phyloP scores from a whole-genome alignment of 2,888 invertebrate genomes.

The Cataglyphis cursor region DNA sequence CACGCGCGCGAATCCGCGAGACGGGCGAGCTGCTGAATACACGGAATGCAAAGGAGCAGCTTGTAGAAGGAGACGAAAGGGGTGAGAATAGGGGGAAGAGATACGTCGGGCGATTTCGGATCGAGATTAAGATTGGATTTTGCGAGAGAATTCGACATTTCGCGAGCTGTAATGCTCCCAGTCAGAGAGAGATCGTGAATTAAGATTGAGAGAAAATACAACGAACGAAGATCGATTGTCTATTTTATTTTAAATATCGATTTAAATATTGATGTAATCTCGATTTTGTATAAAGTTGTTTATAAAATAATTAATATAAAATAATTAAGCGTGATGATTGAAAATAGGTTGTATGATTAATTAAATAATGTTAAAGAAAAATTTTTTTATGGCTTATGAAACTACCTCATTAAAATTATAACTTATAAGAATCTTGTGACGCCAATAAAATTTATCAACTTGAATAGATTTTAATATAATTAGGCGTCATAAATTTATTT shows the following conservation, averaged over 20 bases:
- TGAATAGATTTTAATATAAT: neutral
- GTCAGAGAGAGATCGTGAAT: neutral
- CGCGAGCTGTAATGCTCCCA: neutral
- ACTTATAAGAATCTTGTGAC: neutral
- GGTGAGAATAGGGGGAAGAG: neutral
- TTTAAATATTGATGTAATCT: neutral
- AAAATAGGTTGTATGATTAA: neutral
- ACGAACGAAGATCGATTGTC: neutral
- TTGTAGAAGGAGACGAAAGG: neutral
- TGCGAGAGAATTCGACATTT: conserved; percentile 33
- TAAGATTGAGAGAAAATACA: conserved; percentile 13
- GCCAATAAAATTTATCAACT: neutral
- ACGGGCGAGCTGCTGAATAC: conserved; percentile 41
- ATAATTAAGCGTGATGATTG: neutral
- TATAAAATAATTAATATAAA: neutral
- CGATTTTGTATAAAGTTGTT: neutral
- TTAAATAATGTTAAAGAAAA: neutral
- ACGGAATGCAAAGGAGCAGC: conserved; percentile 34
- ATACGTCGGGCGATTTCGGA: conserved; percentile 31
- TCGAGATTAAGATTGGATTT: conserved; percentile 48
- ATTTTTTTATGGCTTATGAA: neutral
- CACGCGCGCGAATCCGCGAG: conserved; percentile 48
- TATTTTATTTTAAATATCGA: conserved; percentile 19
- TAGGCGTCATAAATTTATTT: neutral
- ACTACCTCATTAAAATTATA: neutral